Base-by-base conservation (phyloP, 2,888 invertebrate species). In the Lasioglossum marginatum region DNA sequence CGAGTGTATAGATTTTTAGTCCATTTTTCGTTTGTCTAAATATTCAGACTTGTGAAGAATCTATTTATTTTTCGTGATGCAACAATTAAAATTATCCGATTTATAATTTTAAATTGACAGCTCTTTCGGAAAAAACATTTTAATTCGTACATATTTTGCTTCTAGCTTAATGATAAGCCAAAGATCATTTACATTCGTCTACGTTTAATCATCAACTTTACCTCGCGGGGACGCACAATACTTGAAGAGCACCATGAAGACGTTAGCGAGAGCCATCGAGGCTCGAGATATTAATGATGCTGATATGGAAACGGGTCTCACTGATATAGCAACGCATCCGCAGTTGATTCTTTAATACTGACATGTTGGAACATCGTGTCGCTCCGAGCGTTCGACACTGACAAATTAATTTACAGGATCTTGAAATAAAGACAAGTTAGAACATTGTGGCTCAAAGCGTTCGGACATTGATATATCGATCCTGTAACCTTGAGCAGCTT, bases 331-430 rank as follows among this genome's bases (percentile, higher is more conserved):
- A 31, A 72, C 48, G 31, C 52, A 40, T 52, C 27, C 66, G 66
- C 45, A 34, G 34, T 34, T 23, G 66, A 82, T 78, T 12, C 16
- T 0, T 10, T 10, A 31, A 77, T 73, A 40, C 27, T 31, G 45
- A 48, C 60, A 40, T n/a, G 40, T 23, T 23, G 48, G 27, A 57
- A 43, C 57, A 31, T 8, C 19, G 40, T 57, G 27, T 66, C 66
- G 43, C 57, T 57, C 34, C 19, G 27, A 57, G 37, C 57, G n/a
- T 16, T 40, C 12, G 34, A 34, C 48, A 40, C 60, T 75, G 77
- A 77, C 8, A 68, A 77, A 68, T 77, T 45, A 63, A 79, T 63
- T 45, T 72, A 79, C n/a, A 27, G n/a, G n/a, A 77, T 68, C 68
- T 6, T 16, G 52, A 68, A 34, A 10, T 48, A 52, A 19, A 8